Evolutionary conservation across 1,140 invertebrate genomes (phyloP).

Genomic region (Babylonia areolata): DNA sequence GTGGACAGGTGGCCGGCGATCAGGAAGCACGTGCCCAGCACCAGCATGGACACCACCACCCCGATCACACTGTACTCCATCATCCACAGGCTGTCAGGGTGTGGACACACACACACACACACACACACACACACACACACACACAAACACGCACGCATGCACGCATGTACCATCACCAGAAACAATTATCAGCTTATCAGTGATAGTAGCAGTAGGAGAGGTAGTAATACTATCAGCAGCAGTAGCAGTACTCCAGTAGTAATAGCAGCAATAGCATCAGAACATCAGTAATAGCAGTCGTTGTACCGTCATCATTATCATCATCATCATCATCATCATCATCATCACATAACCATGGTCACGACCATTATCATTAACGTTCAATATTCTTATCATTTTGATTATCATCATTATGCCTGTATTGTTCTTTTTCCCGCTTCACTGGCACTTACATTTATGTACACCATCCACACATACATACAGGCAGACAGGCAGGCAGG

Average conservation of each 20-base stretch:
- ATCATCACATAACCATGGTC: too few species aligned
- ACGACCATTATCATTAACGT: too few species aligned
- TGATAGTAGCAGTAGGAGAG: too few species aligned
- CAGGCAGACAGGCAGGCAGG: neutral
- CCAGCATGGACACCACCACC: conserved; percentile 67
- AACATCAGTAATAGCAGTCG: neutral
- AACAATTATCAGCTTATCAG: too few species aligned
- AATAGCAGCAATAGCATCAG: neutral
- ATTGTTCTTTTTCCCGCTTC: too few species aligned
- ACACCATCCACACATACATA: neutral
- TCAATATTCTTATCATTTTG: too few species aligned
- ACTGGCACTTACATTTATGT: too few species aligned
- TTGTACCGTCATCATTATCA: neutral
- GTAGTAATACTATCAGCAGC: too few species aligned
- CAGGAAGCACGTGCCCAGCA: conserved; percentile 65
- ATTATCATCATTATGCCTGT: too few species aligned
- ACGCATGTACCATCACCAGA: neutral
- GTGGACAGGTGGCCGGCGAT: conserved; percentile 63
- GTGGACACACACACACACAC: conserved; percentile 32
- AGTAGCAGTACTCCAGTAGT: too few species aligned
- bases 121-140: neutral
- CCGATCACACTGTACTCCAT: conserved; percentile 68
- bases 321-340: too few species aligned
- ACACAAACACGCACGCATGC: neutral
- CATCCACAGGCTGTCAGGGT: conserved; percentile 70